A percentile compares a stretch with the other conserved stretches of the same genome.
phyloP scores from a whole-genome alignment of 2,113 vertebrate species.

The Microtus oregoni region DNA sequence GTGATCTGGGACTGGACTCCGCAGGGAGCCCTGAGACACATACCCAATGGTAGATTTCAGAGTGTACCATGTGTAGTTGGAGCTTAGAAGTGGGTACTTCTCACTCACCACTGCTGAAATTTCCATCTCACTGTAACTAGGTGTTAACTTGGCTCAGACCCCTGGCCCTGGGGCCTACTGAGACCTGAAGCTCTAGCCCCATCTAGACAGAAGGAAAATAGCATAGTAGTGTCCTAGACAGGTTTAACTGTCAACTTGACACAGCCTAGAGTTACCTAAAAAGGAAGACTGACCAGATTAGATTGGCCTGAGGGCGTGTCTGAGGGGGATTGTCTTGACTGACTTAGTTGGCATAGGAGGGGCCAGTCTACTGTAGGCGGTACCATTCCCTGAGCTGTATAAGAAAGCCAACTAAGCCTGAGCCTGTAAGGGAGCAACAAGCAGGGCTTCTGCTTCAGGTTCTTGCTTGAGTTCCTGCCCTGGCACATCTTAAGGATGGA shows the following conservation, averaged over 20 bases:
- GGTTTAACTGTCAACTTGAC: background rate
- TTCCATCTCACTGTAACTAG: background rate
- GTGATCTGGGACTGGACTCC: background rate
- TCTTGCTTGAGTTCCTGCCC: background rate
- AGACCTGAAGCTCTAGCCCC: background rate
- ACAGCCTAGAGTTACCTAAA: background rate
- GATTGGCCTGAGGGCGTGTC: background rate
- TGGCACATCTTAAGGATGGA: background rate
- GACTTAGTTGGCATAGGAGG: too few relatives aligned
- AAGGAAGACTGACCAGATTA: too few relatives aligned
- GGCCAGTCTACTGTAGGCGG: background rate
- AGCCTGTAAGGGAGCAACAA: background rate
- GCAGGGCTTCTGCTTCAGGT: background rate
- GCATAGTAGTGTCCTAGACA: background rate
- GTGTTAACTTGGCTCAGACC: background rate
- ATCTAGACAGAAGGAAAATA: background rate
- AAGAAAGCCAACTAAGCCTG: background rate
- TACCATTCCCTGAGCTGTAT: background rate
- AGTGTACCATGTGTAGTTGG: background rate
- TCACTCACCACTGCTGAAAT: background rate
- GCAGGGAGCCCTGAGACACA: background rate
- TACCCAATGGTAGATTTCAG: background rate
- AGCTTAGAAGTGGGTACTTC: background rate
- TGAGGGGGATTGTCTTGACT: too few relatives aligned
- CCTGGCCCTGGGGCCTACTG: background rate